Percentiles rank a stretch among this genome's conserved stretches.
Conservation (phyloP, 2,888 invertebrate genomes). For the Biston betularia region DNA sequence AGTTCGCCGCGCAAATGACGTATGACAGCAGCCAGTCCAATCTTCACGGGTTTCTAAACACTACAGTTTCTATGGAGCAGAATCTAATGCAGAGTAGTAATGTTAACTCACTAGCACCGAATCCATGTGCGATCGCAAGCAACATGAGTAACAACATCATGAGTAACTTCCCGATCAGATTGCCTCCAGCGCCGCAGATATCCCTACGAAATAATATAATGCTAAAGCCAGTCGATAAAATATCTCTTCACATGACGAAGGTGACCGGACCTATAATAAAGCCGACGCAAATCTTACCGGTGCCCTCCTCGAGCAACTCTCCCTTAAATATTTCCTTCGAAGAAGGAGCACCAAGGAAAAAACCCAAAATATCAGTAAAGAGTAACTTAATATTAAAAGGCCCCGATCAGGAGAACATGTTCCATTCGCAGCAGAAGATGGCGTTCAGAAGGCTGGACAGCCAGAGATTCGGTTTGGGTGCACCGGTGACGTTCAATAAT, state of each 20-base stretch:
- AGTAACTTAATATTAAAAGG: slow-evolving; percentile 82
- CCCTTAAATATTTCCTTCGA: slow-evolving; percentile 69
- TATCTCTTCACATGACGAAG: slow-evolving; percentile 71
- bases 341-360: slow-evolving; percentile 76
- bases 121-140: slow-evolving; percentile 63
- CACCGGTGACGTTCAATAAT: slow-evolving; percentile 80
- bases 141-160: slow-evolving; percentile 73
- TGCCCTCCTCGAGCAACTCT: slow-evolving; percentile 75
- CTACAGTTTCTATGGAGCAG: slow-evolving; percentile 69
- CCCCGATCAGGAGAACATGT: slow-evolving; percentile 81
- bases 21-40: slow-evolving; percentile 67
- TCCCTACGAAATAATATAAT: slow-evolving; percentile 73
- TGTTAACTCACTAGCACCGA: slow-evolving; percentile 66
- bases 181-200: slow-evolving; percentile 68
- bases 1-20: slow-evolving; percentile 63
- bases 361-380: slow-evolving; percentile 83
- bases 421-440: slow-evolving; percentile 82
- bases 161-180: slow-evolving; percentile 76
- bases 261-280: slow-evolving; percentile 77
- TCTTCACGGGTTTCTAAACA: slow-evolving; percentile 70
- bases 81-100: slow-evolving; percentile 66
- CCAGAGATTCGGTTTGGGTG: slow-evolving; percentile 73
- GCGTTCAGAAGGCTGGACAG: slow-evolving; percentile 77
- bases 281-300: slow-evolving; percentile 77
- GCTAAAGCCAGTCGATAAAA: slow-evolving; percentile 73